Evolutionary conservation across 1,140 invertebrate species (phyloP), one percentile per base, ranked within the genome.

Genomic region (Camponotus vicinus): DNA sequence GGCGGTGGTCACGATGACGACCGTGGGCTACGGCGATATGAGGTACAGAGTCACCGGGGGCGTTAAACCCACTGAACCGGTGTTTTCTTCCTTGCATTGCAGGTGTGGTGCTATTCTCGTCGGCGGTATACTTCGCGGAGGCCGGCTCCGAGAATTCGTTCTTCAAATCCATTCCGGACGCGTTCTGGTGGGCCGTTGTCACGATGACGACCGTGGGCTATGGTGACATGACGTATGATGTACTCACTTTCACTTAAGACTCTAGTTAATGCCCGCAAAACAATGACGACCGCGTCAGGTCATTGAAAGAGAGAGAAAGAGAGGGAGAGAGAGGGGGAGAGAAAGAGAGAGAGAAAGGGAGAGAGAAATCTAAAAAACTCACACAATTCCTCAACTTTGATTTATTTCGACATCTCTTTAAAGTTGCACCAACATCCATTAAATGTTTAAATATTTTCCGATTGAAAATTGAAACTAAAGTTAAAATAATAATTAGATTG

Each of bases 1-100:
- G 98, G 98, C 98, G 95, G 98, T 99, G 95, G 99, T 99, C 95
- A 99, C 99, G 95, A 99, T 99, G 99, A 98, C 98, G 92, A 99
- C 98, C 90, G 98, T 99, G 90, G 98, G 99, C 94, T 99, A 99
- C 96, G 99, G 99, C 95, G 99, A 99, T 96, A 99, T 99, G 98
- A 98, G 97, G 97, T 98, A 97, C 96, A 96, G 89, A 89, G 82
- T 78, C 86, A 91, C 87, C 91, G 91, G 92, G 89, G 92, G 89
- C 92, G 92, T 95, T 96, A 92, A 95, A 92, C 92, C 92, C 91
- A 94, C 94, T 94, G 93, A 94, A 93, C 92, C 91, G 88, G 92
- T 92, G 92, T 93, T 94, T 93, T 95, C 93, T 95, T 93, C 94
- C 92, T 95, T 95, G 92, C 93, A 95, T 97, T 96, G 95, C 97